Evolutionary conservation across 2,888 invertebrate species (phyloP).

Genomic region (Xanthostigma xanthostigma): DNA sequence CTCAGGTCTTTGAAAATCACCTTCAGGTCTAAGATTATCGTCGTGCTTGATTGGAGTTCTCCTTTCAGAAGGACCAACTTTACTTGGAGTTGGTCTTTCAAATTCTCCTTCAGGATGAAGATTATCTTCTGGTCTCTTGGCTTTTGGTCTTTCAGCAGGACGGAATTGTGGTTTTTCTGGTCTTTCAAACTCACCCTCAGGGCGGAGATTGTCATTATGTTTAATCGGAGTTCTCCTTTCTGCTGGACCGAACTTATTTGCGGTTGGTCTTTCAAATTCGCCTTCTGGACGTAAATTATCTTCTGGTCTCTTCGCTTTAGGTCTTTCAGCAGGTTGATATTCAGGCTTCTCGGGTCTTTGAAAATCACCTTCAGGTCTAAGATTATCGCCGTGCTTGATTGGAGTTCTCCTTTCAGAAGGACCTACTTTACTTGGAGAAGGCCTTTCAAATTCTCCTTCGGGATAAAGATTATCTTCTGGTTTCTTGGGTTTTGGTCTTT

Average conservation of each 20-base stretch:
- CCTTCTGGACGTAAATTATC: constrained; percentile 35
- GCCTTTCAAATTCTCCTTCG: constrained; percentile 21
- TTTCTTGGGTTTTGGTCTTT: constrained; percentile 27
- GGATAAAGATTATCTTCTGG: constrained; percentile 45
- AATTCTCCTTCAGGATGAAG: constrained; percentile 45
- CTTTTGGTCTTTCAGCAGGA: constrained; percentile 20
- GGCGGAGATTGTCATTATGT: constrained; percentile 38
- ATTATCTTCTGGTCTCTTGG: constrained; percentile 35
- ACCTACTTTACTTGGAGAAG: constrained; percentile 14
- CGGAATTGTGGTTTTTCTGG: constrained; percentile 18
- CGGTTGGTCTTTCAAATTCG: constrained; percentile 30
- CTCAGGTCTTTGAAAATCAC: constrained; percentile 28
- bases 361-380: constrained; percentile 29
- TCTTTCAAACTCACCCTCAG: constrained; percentile 34
- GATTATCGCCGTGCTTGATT: constrained; percentile 25
- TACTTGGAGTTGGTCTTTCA: constrained; percentile 25
- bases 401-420: constrained; percentile 25
- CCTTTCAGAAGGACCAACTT: constrained; percentile 21
- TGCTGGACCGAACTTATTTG: constrained; percentile 26
- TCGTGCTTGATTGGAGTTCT: constrained; percentile 25
- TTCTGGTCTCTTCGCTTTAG: constrained; percentile 25
- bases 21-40: constrained; percentile 30
- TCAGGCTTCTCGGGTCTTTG: constrained; percentile 25
- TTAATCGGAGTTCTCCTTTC: constrained; percentile 29
- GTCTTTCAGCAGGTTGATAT: constrained; percentile 28